Percentiles rank a stretch among this genome's conserved stretches.
phyloP scores from a whole-genome alignment of 1,140 invertebrate genomes.

The Yoshiicerus persimilis region DNA sequence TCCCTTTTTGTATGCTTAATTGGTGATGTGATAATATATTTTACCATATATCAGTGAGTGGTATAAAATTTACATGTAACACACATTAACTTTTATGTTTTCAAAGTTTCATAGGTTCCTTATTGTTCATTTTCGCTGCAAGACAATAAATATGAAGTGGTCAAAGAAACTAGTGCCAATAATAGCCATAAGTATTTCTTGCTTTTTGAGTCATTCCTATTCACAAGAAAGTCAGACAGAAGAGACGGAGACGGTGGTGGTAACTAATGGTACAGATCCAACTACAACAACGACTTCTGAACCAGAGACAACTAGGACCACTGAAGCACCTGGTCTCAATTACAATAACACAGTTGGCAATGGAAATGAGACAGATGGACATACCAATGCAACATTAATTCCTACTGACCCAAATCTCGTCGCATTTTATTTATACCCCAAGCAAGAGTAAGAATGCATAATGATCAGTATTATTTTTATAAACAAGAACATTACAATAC shows the following conservation, averaged over 20 bases:
- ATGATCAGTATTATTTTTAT: too few relatives aligned
- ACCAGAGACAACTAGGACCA: neutral
- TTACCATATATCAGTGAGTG: neutral
- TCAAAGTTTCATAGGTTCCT: neutral
- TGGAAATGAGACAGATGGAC: neutral
- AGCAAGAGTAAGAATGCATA: neutral
- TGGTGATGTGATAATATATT: neutral
- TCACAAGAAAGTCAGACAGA: neutral
- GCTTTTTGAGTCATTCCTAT: neutral
- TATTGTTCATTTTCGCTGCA: neutral
- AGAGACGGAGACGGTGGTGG: neutral
- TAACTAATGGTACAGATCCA: neutral
- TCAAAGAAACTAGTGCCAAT: neutral
- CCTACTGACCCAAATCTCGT: constrained; percentile 21
- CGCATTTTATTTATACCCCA: constrained; percentile 33
- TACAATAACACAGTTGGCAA: neutral
- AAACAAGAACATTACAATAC: too few relatives aligned
- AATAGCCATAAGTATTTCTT: neutral
- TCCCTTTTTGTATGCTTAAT: neutral
- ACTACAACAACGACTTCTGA: neutral
- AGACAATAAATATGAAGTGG: neutral
- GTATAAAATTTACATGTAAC: neutral
- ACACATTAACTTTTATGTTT: neutral
- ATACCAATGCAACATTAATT: neutral
- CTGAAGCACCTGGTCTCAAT: neutral